Evolutionary conservation across 2,888 invertebrate species (phyloP), one percentile per base, ranked within the genome.

Genomic region (Cybosia mesomella): DNA sequence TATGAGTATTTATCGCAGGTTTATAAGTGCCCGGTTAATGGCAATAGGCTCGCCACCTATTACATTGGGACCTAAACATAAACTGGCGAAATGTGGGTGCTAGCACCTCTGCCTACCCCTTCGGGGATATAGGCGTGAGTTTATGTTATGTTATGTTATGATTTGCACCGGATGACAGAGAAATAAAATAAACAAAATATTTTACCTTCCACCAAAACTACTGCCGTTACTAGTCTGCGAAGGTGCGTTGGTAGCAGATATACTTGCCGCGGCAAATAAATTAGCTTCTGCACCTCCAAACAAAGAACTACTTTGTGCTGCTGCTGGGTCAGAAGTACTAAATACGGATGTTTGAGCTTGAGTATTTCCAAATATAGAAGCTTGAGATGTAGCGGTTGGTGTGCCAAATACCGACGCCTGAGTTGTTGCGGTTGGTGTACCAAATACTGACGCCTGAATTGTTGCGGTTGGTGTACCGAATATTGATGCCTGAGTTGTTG

Each of bases 261-360:
- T 95, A 76, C 89, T 94, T 18, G 93, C 93, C 0, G 92, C 84
- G 1, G 93, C 92, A 77, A 95, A 95, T 74, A 95, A 71, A 79
- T 85, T 92, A 1, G 84, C 72, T 75, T 92, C 90, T 36, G 83
- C 85, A 18, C 88, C 86, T 54, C 92, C 90, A 75, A 92, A 91
- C 43, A 92, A 74, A 4, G 94, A 94, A 2, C 88, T 84, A 60
- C 87, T 83, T 64, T 88, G 87, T 0, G 88, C 72, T 5, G 89
- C 88, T 0, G 90, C 82, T 0, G 89, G 80, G 0, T 91, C 85
- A 49, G 86, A 79, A 2, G 84, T 73, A 18, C 87, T 88, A 49
- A 87, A 88, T n/a, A 87, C 78, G 0, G 89, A 86, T 2, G 83
- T 60, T 69, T 85, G 84, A 5, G 84, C 10, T 68, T 71, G 8